phyloP scores from a whole-genome alignment of 2,888 invertebrate species.

The Chorisops tibialis region DNA sequence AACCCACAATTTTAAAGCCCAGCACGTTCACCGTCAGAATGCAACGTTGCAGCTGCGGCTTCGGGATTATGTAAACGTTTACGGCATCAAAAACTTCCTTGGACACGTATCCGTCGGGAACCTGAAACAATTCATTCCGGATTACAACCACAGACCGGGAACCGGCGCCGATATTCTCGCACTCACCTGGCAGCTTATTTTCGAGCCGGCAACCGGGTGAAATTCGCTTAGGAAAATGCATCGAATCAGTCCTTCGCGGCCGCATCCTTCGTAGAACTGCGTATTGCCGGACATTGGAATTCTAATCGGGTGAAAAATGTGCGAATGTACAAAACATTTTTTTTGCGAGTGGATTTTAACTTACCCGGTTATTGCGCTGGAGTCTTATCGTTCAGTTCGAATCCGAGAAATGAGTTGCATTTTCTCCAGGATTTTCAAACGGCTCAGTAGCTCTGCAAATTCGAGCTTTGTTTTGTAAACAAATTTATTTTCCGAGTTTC shows the following conservation, averaged over 20 bases:
- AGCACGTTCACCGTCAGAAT: conserved; percentile 80
- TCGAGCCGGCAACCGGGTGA: conserved; percentile 75
- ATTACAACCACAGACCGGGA: neutral
- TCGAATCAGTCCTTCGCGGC: conserved; percentile 71
- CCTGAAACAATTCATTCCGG: conserved; percentile 55
- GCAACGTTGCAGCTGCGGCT: conserved; percentile 83
- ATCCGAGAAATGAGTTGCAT: too few species aligned
- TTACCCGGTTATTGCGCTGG: too few species aligned
- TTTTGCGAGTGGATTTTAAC: too few species aligned
- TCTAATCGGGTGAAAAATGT: neutral
- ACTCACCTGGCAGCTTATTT: conserved; percentile 76
- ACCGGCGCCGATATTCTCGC: neutral
- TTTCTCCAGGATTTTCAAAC: too few species aligned
- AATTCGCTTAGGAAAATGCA: conserved; percentile 80
- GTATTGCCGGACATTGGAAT: conserved; percentile 19
- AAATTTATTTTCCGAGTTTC: too few species aligned
- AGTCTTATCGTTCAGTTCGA: too few species aligned
- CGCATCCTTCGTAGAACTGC: conserved; percentile 60
- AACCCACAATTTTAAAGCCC: conserved; percentile 87
- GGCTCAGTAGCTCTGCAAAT: too few species aligned
- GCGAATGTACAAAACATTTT: too few species aligned
- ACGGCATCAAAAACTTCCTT: conserved; percentile 93
- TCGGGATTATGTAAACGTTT: conserved; percentile 93
- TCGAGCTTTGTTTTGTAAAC: too few species aligned
- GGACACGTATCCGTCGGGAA: conserved; percentile 85